Evolutionary conservation across 2,888 invertebrate genomes (phyloP), one percentile per base, ranked within the genome.

Genomic region (Rotaria socialis): DNA sequence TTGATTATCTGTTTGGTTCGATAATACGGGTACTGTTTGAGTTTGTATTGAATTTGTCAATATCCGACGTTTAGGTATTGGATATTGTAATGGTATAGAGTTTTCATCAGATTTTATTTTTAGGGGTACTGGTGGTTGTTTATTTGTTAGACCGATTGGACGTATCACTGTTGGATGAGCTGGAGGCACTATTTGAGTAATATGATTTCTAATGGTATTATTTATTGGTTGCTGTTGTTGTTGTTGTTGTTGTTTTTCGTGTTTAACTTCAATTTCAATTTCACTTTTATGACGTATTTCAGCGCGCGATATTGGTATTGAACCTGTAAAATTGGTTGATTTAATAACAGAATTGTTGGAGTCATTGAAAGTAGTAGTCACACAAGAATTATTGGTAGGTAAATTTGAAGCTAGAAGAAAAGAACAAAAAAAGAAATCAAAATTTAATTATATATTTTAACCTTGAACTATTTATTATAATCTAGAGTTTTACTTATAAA

Each of bases 261-360:
- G 75, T 47, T 80, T 80, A 14, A 80, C 47, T 80, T 80, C 80
- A 0, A 80, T 35, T 80, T 80, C 80, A 24, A 80, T 47, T 47
- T 80, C 80, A 80, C 47, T 80, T 80, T 80, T 80, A 80, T 80
- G 80, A 4, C 80, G 80, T 43, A 47, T 47, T 47, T 80, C 80
- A 47, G 43, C 0, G 24, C 47, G 80, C 11, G 43, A 47, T 24
- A 24, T 47, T 47, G 80, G 80, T 43, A 47, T 14, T n/a, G 80
- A 80, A 14, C 22, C 10, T 80, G 80, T 14, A 24, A 80, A 47
- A 80, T 43, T 43, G 7, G 47, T 43, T 22, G 80, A 22, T 80
- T 80, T 80, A 11, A 43, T 47, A n/a, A 14, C 24, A 16, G 80
- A 11, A n/a, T n/a, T 43, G 47, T n/a, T 24, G 47, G n/a, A 47